Evolutionary conservation across 2,797 vertebrate species (phyloP), one percentile per base, ranked within the genome.

Genomic region (Scleropages formosus): DNA sequence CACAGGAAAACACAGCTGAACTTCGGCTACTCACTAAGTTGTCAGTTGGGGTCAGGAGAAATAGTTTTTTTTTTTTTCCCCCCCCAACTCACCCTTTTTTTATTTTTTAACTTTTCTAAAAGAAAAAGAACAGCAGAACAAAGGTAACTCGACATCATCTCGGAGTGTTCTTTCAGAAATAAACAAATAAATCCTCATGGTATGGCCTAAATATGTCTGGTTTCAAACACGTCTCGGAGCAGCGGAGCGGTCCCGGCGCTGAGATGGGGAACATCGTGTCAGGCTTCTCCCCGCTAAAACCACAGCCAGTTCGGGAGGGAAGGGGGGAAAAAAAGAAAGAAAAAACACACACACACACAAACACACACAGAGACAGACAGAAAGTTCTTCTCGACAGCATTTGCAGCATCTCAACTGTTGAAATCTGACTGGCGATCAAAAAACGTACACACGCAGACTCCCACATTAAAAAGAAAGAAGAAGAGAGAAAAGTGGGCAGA

Each of bases 151-250:
- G 64, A 76, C 77, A 79, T 70, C 60, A 75, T 75, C 72, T 72
- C 81, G 76, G 56, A 65, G 75, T 63, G 53, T 70, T 75, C 49
- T 61, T 59, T n/a, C 3, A 22, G 26, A 69, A 72, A 70, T 62
- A 78, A 77, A 75, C 67, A 65, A 59, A 78, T 75, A 74, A 76
- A 71, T 77, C 72, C 75, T 65, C 24, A 75, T 46, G 39, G 26
- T 58, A 49, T 78, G 69, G 76, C 62, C 76, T 70, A 63, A 82
- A 80, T 77, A 79, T 68, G 72, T 75, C 76, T 77, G 62, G 62
- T 73, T 78, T 62, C 67, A 80, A 81, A 79, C 56, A 22, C 31
- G 44, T 46, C n/a, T 62, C 51, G 53, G 39, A 51, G 26, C 15
- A n/a, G 60, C 53, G 20, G 31, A 39, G 31, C 31, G 31, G 31